Evolutionary conservation across 2,888 invertebrate species (phyloP).

Genomic region (Dynastes hyllus): DNA sequence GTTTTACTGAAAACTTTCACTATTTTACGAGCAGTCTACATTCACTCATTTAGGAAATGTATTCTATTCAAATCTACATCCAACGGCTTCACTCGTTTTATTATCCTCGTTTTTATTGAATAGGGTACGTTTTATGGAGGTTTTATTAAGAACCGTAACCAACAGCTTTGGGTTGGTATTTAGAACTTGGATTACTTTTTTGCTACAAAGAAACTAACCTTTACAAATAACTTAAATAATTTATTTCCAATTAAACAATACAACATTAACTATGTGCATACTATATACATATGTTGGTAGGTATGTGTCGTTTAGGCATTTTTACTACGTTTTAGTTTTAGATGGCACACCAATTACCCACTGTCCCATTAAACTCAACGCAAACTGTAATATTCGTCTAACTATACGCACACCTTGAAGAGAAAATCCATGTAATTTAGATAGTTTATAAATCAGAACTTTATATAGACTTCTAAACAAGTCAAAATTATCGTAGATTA

Average conservation of each 20-base stretch:
- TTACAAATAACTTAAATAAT: too few relatives aligned
- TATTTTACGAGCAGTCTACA: slow-evolving; percentile 6
- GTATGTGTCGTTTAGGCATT: too few relatives aligned
- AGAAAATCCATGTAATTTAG: slow-evolving; percentile 58
- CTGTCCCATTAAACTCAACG: slow-evolving; percentile 55
- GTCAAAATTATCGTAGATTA: slow-evolving; percentile 61
- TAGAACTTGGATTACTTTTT: too few relatives aligned
- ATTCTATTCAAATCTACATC: background rate
- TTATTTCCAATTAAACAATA: too few relatives aligned
- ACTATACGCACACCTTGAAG: slow-evolving; percentile 59
- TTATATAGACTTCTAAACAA: slow-evolving; percentile 57
- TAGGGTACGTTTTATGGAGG: background rate
- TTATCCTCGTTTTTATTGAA: slow-evolving; percentile 13
- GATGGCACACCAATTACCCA: slow-evolving; percentile 54
- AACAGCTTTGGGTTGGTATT: too few relatives aligned
- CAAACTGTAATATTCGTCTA: slow-evolving; percentile 60
- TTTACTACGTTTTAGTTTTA: background rate
- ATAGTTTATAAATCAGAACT: slow-evolving; percentile 58
- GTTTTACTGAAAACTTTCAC: background rate
- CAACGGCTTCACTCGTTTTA: background rate
- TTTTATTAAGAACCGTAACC: background rate
- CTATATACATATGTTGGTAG: too few relatives aligned
- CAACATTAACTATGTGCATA: too few relatives aligned
- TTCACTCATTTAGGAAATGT: background rate
- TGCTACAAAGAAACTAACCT: too few relatives aligned